Conservation (phyloP, 1,140 invertebrate species). For the Diuraphis noxia region DNA sequence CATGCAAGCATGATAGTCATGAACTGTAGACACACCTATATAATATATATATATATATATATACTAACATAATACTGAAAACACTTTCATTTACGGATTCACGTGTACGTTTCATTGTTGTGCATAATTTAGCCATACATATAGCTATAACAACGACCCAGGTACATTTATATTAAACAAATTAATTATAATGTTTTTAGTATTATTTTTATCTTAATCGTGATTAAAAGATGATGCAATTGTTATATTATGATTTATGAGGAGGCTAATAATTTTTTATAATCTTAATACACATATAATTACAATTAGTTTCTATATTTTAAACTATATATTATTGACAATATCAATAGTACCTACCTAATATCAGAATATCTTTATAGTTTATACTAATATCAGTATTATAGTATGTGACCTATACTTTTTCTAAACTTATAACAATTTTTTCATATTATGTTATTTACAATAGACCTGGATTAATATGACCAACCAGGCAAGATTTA, state of each 20-base stretch:
- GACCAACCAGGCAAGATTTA: no score
- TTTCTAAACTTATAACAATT: no score
- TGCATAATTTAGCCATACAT: neutral
- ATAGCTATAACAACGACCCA: neutral
- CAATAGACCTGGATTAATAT: no score
- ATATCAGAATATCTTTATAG: no score
- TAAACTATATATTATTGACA: neutral
- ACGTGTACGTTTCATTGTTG: neutral
- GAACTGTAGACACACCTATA: neutral
- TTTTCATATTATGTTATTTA: no score
- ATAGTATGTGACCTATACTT: no score
- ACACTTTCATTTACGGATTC: neutral
- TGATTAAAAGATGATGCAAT: neutral
- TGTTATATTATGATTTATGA: neutral
- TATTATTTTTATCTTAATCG: neutral
- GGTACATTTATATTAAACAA: neutral
- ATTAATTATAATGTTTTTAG: neutral
- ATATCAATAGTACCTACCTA: neutral
- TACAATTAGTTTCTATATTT: neutral
- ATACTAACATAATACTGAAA: neutral
- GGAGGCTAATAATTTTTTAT: no score
- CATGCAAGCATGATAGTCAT: fast-evolving
- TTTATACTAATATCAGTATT: no score
- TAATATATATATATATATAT: neutral
- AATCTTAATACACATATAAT: neutral